Conservation (phyloP, 2,797 vertebrate species). For the Scomberomorus guttatus region DNA sequence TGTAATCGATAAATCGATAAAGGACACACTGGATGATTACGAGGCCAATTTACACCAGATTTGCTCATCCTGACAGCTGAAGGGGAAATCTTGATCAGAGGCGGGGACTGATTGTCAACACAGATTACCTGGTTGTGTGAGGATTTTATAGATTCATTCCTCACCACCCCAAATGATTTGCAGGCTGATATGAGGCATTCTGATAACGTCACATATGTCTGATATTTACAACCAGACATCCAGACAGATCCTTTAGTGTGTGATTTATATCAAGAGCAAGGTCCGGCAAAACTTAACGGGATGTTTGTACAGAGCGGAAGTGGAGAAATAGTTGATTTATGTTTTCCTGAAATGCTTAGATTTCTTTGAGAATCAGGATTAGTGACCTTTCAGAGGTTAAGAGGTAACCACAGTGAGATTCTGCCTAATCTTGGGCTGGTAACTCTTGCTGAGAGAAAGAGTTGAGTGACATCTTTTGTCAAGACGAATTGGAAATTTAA, state of each 20-base stretch:
- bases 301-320: neutral
- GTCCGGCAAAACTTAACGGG: neutral
- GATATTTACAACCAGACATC: slow-evolving; percentile 29
- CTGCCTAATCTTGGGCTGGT: neutral
- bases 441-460: neutral
- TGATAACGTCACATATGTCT: slow-evolving; percentile 38
- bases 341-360: neutral
- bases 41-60: slow-evolving; percentile 49
- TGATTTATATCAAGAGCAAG: slow-evolving; percentile 6
- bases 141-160: slow-evolving; percentile 50
- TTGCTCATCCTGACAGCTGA: slow-evolving; percentile 42
- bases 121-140: slow-evolving; percentile 58
- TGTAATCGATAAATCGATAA: slow-evolving; percentile 48
- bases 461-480: slow-evolving; percentile 18
- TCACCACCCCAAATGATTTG: slow-evolving; percentile 6
- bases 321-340: neutral
- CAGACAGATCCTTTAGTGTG: slow-evolving; percentile 1
- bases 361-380: neutral
- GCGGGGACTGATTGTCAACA: slow-evolving; percentile 40
- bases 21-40: slow-evolving; percentile 50
- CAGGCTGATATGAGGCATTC: slow-evolving; percentile 21
- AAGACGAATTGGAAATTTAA: slow-evolving; percentile 22
- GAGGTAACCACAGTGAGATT: neutral
- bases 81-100: slow-evolving; percentile 58
- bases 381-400: neutral